Evolutionary conservation across 2,113 vertebrate species (phyloP), one percentile per base, ranked within the genome.

Genomic region (Zootoca vivipara): DNA sequence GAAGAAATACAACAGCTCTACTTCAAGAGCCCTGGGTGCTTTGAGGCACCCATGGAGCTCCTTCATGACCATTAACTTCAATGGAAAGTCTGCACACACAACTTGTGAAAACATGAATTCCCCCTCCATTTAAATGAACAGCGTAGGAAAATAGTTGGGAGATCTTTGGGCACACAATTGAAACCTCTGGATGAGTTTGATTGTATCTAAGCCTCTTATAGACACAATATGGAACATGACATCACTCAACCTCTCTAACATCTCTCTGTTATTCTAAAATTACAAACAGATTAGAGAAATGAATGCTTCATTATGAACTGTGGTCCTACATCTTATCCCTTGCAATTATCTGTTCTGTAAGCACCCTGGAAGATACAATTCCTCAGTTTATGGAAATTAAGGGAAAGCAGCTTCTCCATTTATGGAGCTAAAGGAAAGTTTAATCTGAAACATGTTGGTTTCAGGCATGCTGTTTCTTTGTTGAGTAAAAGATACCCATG

Each of bases 371-470:
- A 89, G 20, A 89, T 65, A 95, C 91, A 69, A 83, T 86, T 78
- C 52, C 65, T 65, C 1, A 1, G 70, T 35, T 88, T 87, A 89
- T 86, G 87, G 90, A 82, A 93, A 88, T 82, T 26, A 78, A 78
- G 58, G 33, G 26, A 79, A 80, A 95, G 91, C 89, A 69, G 86
- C 89, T 62, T 64, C 40, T 58, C 0, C 2, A 69, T 22, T 90
- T 89, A 89, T 81, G 86, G 92, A 58, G 93, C 87, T 75, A 82
- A 95, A 90, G 91, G 69, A 72, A 93, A 82, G 87, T 82, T 83
- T 85, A 88, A 90, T 93, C 72, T 70, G 87, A 87, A 81, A 92
- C 42, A 87, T 80, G 30, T 13, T 5, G 85, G 77, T 91, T 89
- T 90, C 28, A 30, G 87, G 89, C 88, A 91, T 87, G 72, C 13